phyloP scores from a whole-genome alignment of 2,113 vertebrate genomes.

The Mellivora capensis region DNA sequence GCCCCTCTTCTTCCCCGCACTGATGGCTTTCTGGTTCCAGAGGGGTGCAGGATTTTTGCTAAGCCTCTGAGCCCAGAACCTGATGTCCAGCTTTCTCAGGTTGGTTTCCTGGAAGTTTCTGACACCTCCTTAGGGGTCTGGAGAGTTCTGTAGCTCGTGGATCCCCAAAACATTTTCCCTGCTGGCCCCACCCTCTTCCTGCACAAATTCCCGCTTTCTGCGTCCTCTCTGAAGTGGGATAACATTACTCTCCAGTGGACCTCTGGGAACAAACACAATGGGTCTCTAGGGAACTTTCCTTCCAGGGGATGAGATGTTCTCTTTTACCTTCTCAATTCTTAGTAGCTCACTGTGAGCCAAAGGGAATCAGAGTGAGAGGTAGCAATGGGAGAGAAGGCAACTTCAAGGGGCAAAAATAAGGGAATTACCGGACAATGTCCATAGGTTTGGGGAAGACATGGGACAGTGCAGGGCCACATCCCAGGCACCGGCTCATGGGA shows the following conservation, averaged over 20 bases:
- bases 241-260: not conserved
- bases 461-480: not conserved
- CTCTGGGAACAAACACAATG: not conserved
- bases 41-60: not conserved
- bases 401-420: not conserved
- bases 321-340: not conserved
- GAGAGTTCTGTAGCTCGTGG: not conserved
- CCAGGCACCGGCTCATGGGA: not conserved
- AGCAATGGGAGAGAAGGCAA: not conserved
- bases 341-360: not conserved
- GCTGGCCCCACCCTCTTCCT: not conserved
- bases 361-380: not conserved
- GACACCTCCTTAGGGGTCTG: not conserved
- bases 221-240: not conserved
- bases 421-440: not conserved
- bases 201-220: not conserved
- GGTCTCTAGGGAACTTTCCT: no score
- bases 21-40: not conserved
- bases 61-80: not conserved
- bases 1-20: not conserved
- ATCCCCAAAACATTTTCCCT: not conserved
- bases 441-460: not conserved
- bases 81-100: not conserved
- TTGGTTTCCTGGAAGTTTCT: not conserved
- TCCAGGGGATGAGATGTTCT: not conserved